These are phyloP conservation scores for Rapana venosa DNA, from an alignment of 2,888 invertebrate genomes.

Conservation along the genomic window DNA sequence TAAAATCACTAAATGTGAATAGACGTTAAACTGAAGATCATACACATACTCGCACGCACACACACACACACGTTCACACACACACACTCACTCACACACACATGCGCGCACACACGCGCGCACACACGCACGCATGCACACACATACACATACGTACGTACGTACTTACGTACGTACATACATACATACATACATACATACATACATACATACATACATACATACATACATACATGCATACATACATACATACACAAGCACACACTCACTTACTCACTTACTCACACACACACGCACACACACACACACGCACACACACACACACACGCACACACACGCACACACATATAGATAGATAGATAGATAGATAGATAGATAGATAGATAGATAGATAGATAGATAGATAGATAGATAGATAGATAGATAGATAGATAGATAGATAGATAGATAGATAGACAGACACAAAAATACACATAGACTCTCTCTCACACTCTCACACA, in stretches of 20 bases:
- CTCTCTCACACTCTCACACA: too few species aligned
- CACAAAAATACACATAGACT: too few species aligned
- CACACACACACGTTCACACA: background rate
- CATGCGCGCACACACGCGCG: background rate
- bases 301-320: background rate
- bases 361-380: background rate
- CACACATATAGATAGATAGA: background rate
- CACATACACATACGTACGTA: background rate
- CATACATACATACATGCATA: constrained; percentile 17
- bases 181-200: background rate
- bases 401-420: too few species aligned
- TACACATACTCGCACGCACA: background rate
- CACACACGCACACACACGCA: background rate
- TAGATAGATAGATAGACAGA: too few species aligned
- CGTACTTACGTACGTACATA: background rate
- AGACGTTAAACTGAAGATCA: background rate
- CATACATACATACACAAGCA: background rate
- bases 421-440: too few species aligned
- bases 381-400: too few species aligned
- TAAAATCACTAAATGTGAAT: too few species aligned
- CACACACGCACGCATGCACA: background rate
- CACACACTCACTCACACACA: background rate
- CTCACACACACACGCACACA: background rate
- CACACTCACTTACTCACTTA: background rate
- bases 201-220: background rate